A percentile compares a stretch with the other conserved stretches of the same genome.
These are phyloP conservation scores for Apodemia hepburni DNA, from an alignment of 2,888 invertebrate genomes.

Conservation along the genomic window DNA sequence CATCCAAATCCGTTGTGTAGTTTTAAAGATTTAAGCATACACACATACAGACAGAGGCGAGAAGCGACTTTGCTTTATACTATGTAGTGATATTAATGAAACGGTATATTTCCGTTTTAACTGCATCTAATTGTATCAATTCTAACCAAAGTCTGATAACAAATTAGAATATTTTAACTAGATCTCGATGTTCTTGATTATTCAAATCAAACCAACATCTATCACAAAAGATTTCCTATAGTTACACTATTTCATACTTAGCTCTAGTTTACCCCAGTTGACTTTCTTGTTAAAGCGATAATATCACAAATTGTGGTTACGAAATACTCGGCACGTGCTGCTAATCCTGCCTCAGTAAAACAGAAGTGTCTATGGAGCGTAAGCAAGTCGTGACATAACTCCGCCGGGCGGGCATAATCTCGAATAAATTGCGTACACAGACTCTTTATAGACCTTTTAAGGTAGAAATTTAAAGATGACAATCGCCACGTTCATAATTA, in stretches of 20 bases:
- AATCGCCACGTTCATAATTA: constrained; percentile 79
- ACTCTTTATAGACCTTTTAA: constrained; percentile 78
- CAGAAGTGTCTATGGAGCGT: constrained; percentile 64
- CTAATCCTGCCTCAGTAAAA: constrained; percentile 40
- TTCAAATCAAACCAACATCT: not conserved
- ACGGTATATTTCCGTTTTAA: too few species aligned
- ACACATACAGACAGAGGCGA: too few species aligned
- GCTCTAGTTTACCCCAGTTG: constrained; percentile 24
- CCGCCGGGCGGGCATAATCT: constrained; percentile 62
- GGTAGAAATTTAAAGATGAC: constrained; percentile 77
- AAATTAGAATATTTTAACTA: not conserved
- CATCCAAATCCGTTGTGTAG: too few species aligned
- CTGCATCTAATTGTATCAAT: too few species aligned
- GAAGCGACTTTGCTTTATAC: too few species aligned
- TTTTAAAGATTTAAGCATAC: too few species aligned
- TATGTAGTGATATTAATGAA: too few species aligned
- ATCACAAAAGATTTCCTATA: not conserved
- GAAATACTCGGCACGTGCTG: constrained; percentile 55
- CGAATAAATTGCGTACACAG: constrained; percentile 73
- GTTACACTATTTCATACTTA: constrained; percentile 14
- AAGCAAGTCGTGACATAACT: constrained; percentile 68
- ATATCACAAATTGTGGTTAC: constrained; percentile 39
- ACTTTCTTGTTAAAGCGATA: constrained; percentile 35
- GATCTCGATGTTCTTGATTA: not conserved
- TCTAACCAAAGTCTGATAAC: too few species aligned